A percentile compares a stretch with the other conserved stretches of the same genome.
phyloP scores from a whole-genome alignment of 2,888 invertebrate species.

The Meliscaeva auricollis region DNA sequence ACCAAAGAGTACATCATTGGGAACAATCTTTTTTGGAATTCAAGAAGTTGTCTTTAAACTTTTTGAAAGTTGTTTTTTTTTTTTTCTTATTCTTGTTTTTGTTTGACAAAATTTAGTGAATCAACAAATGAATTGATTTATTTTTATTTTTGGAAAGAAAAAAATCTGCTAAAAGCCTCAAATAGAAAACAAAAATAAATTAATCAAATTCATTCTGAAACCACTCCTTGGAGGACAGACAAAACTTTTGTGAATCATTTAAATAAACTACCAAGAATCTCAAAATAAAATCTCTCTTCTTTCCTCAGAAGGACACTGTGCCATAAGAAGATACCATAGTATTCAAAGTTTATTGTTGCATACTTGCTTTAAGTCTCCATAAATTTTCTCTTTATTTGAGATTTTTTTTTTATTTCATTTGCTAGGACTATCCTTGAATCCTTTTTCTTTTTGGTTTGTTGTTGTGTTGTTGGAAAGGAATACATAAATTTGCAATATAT shows the following conservation, averaged over 20 bases:
- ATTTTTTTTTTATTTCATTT: constrained; percentile 25
- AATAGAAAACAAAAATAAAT: no score
- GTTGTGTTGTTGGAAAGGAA: background rate
- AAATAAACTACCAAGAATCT: constrained; percentile 15
- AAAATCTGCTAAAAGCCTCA: no score
- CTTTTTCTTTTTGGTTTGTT: constrained; percentile 15
- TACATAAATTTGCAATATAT: constrained; percentile 66
- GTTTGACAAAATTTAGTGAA: background rate
- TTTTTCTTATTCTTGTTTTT: no score
- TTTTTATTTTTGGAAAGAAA: background rate
- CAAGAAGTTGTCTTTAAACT: background rate
- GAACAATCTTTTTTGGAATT: background rate
- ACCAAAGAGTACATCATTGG: constrained; percentile 7
- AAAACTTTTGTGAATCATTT: constrained; percentile 17
- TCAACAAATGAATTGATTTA: constrained; percentile 20
- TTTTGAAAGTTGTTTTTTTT: background rate
- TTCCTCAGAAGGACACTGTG: background rate
- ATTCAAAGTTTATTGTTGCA: constrained; percentile 25
- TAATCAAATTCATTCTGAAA: constrained; percentile 9
- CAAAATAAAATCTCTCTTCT: background rate
- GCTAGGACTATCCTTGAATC: constrained; percentile 22
- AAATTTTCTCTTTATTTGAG: constrained; percentile 22
- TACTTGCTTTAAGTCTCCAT: constrained; percentile 21
- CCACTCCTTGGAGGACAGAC: background rate
- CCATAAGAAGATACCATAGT: constrained; percentile 4